A percentile compares a stretch with the other conserved stretches of the same genome.
Conservation (phyloP, 2,888 invertebrate genomes). For the Arctia plantaginis region DNA sequence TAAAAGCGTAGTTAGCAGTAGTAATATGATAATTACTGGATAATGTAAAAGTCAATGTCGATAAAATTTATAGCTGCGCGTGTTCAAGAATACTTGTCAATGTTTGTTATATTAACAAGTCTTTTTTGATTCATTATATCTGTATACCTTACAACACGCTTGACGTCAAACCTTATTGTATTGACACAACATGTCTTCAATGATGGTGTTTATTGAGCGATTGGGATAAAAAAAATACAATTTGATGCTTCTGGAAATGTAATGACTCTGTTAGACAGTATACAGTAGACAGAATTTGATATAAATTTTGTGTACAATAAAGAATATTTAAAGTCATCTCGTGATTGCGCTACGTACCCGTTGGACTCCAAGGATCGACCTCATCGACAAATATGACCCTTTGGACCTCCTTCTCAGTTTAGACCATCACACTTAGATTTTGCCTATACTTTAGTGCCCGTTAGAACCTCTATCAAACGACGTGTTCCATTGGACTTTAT, state of each 20-base stretch:
- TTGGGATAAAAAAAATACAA: background rate
- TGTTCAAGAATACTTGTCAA: background rate
- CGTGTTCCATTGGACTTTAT: too few species aligned
- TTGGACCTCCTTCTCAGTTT: too few species aligned
- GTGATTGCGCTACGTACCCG: too few species aligned
- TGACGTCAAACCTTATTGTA: constrained; percentile 1
- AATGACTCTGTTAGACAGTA: background rate
- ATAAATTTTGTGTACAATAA: background rate
- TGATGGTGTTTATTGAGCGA: background rate
- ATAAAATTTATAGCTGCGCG: background rate
- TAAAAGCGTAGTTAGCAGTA: background rate
- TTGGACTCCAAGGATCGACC: too few species aligned
- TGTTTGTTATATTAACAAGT: background rate
- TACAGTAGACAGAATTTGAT: background rate
- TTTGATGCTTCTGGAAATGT: background rate
- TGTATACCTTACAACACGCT: background rate
- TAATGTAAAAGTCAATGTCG: background rate
- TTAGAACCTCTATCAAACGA: too few species aligned
- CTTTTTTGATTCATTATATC: background rate
- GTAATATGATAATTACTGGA: constrained; percentile 2
- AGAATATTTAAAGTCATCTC: too few species aligned
- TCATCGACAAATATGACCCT: too few species aligned
- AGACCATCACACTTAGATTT: too few species aligned
- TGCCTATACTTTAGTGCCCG: too few species aligned
- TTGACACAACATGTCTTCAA: background rate